These are phyloP conservation scores for Sarcophaga variegata DNA, from an alignment of 2,888 invertebrate genomes.

Conservation along the genomic window DNA sequence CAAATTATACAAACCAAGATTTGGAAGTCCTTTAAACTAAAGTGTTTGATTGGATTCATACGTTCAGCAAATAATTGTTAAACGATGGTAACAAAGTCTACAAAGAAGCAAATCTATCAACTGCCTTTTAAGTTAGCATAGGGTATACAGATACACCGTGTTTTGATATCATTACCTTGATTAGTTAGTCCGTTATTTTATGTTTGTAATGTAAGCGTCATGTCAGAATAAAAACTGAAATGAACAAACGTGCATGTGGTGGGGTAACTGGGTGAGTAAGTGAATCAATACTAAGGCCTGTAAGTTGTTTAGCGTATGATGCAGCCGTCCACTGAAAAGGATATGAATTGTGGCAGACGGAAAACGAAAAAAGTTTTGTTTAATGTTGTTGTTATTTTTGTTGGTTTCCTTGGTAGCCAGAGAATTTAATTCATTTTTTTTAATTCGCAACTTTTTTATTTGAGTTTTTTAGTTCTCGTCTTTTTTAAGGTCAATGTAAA, in stretches of 20 bases:
- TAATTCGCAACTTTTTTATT: too few species aligned
- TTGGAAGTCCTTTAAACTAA: too few species aligned
- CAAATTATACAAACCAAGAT: too few species aligned
- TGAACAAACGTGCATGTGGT: constrained; percentile 6
- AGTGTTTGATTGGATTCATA: too few species aligned
- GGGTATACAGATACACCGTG: constrained; percentile 16
- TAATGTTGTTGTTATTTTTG: constrained; percentile 53
- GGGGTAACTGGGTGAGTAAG: not conserved
- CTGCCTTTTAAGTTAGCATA: too few species aligned
- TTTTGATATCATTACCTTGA: constrained; percentile 69
- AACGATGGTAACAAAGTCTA: too few species aligned
- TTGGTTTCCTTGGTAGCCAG: constrained; percentile 46
- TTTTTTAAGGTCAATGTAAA: constrained; percentile 67
- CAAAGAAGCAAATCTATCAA: too few species aligned
- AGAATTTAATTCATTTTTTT: constrained; percentile 14
- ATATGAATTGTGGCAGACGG: constrained; percentile 4
- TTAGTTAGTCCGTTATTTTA: constrained; percentile 70
- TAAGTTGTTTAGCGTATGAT: too few species aligned
- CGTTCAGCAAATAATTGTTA: too few species aligned
- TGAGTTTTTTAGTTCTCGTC: too few species aligned
- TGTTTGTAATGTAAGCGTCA: constrained; percentile 2
- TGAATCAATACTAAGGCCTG: too few species aligned
- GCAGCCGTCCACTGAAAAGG: too few species aligned
- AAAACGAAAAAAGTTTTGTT: constrained; percentile 45
- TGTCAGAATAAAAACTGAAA: not conserved